Evolutionary conservation across 2,888 invertebrate genomes (phyloP).

Genomic region (Nephrotoma guestfalica): DNA sequence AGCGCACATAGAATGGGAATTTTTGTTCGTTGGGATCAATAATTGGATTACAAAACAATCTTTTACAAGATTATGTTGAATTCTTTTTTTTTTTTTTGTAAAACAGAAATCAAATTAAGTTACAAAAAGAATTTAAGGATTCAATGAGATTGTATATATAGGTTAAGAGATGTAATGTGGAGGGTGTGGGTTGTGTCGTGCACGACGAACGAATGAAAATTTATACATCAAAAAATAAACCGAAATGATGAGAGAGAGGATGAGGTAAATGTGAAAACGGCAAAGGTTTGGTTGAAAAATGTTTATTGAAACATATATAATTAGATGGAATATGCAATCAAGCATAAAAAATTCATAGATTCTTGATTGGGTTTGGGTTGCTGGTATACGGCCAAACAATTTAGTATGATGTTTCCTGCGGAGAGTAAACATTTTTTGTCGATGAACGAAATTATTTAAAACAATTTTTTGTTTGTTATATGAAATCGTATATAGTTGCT

Average conservation of each 20-base stretch:
- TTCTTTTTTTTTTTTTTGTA: background rate
- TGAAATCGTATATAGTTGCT: background rate
- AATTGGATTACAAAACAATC: background rate
- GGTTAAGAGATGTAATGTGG: background rate
- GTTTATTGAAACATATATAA: background rate
- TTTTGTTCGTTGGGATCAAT: background rate
- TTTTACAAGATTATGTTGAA: background rate
- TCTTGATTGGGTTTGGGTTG: background rate
- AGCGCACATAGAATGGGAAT: background rate
- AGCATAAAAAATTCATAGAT: background rate
- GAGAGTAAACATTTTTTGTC: background rate
- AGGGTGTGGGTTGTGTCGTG: background rate
- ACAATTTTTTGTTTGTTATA: background rate
- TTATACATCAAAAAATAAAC: background rate
- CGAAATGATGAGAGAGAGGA: background rate
- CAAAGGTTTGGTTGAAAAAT: background rate
- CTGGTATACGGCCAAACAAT: background rate
- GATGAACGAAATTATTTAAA: background rate
- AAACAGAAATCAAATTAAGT: background rate
- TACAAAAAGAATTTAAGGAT: background rate
- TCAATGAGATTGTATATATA: background rate
- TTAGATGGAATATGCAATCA: background rate
- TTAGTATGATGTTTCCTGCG: background rate
- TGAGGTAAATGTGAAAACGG: background rate
- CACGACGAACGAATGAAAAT: background rate